These are phyloP conservation scores for Periophthalmus magnuspinnatus DNA, from an alignment of 2,797 vertebrate species.

Conservation along the genomic window DNA sequence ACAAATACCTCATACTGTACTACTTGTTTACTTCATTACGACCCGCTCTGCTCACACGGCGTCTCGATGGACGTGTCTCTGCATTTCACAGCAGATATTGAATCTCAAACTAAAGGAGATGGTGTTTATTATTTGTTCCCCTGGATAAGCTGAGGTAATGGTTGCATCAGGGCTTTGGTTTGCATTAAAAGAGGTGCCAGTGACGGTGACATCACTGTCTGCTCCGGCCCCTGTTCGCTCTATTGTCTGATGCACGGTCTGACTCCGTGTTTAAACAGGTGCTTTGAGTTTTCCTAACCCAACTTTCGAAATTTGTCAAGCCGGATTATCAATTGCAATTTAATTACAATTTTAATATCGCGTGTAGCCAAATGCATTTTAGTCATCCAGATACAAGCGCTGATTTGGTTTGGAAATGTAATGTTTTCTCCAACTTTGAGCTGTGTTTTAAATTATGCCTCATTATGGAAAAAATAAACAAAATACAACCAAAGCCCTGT, in stretches of 20 bases:
- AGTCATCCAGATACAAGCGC: background rate
- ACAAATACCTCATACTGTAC: too few species aligned
- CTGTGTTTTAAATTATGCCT: slow-evolving; percentile 8
- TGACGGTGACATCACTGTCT: slow-evolving; percentile 63
- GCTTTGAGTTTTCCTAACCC: slow-evolving; percentile 28
- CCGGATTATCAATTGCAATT: slow-evolving; percentile 28
- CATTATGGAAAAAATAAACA: background rate
- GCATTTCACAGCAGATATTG: slow-evolving; percentile 38
- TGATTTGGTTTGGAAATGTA: background rate
- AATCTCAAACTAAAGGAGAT: slow-evolving; percentile 39
- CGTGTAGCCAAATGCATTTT: slow-evolving; percentile 4
- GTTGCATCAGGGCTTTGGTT: slow-evolving; percentile 32
- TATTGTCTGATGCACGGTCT: slow-evolving; percentile 48
- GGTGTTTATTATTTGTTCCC: slow-evolving; percentile 52
- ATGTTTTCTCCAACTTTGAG: background rate
- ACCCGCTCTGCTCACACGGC: background rate
- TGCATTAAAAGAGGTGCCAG: slow-evolving; percentile 45
- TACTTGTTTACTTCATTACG: too few species aligned
- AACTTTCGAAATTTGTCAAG: slow-evolving; percentile 16
- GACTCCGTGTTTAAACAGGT: slow-evolving; percentile 69
- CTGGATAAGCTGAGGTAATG: slow-evolving; percentile 41
- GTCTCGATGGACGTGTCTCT: slow-evolving; percentile 54
- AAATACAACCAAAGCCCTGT: background rate
- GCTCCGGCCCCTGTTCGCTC: slow-evolving; percentile 41
- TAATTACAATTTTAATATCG: background rate